Conservation (phyloP, 2,113 vertebrate genomes). For the Rhodinocichla rosea region DNA sequence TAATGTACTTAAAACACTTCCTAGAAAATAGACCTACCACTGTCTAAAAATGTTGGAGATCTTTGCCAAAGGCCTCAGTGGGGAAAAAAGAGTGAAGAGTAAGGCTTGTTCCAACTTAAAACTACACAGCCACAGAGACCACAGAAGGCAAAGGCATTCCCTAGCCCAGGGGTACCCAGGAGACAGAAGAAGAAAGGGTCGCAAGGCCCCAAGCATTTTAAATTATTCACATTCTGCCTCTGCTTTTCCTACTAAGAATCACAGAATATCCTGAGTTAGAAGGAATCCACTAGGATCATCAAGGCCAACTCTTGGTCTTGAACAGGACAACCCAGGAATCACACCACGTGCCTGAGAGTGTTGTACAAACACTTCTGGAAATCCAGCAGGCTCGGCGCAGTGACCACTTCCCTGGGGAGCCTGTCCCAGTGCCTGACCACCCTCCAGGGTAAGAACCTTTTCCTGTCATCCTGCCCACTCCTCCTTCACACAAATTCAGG, state of each 20-base stretch:
- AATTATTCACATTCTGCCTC: background rate
- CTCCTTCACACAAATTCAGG: background rate
- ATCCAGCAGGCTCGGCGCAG: background rate
- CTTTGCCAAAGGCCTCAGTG: background rate
- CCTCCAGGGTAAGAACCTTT: background rate
- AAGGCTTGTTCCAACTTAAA: background rate
- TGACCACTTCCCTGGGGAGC: background rate
- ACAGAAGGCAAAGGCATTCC: background rate
- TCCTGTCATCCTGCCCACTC: too few species aligned
- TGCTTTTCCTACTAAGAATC: background rate
- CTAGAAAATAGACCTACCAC: background rate
- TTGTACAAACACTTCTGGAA: background rate
- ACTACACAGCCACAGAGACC: background rate
- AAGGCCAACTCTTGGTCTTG: background rate
- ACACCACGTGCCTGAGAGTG: background rate
- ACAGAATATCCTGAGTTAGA: background rate
- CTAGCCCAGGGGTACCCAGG: background rate
- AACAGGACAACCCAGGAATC: background rate
- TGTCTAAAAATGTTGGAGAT: background rate
- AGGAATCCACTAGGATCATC: background rate
- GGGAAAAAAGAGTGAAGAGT: too few species aligned
- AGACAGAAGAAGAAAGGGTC: background rate
- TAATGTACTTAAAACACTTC: background rate
- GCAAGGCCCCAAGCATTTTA: rapidly evolving
- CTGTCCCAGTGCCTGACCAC: background rate